A percentile compares a stretch with the other conserved stretches of the same genome.
Conservation (phyloP, 1,140 invertebrate genomes). For the Lepidurus arcticus region DNA sequence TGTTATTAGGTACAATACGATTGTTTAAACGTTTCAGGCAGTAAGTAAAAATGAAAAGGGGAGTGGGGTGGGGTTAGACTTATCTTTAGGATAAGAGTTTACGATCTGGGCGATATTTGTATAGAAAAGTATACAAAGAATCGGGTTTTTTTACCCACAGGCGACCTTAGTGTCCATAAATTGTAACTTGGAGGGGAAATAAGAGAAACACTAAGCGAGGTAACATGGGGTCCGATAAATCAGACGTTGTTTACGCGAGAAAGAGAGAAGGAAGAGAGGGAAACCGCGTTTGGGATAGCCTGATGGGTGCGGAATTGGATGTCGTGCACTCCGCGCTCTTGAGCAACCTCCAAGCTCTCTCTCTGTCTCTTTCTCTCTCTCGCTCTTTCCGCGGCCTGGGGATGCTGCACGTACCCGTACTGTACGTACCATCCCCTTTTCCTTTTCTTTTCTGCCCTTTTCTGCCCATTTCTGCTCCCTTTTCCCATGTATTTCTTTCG, state of each 20-base stretch:
- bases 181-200: constrained; percentile 5
- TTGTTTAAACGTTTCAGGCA: background rate
- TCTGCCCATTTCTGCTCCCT: background rate
- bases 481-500: background rate
- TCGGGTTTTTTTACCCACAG: background rate
- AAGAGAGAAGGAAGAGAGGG: constrained; percentile 1
- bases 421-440: background rate
- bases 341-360: background rate
- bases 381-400: background rate
- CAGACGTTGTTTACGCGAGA: constrained; percentile 14
- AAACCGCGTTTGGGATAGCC: constrained; percentile 2
- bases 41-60: background rate
- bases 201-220: constrained; percentile 21
- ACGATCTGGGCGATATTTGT: background rate
- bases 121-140: background rate
- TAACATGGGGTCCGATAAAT: constrained; percentile 19
- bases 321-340: background rate
- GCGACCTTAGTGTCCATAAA: constrained; percentile 7
- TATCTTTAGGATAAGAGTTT: background rate
- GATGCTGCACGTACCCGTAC: background rate
- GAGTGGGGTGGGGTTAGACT: background rate
- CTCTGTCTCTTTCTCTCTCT: too few species aligned
- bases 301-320: constrained; percentile 5
- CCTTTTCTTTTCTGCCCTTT: background rate
- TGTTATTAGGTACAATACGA: background rate